Evolutionary conservation across 2,113 vertebrate genomes (phyloP), one percentile per base, ranked within the genome.

Genomic region (Romanogobio albipinnatus): DNA sequence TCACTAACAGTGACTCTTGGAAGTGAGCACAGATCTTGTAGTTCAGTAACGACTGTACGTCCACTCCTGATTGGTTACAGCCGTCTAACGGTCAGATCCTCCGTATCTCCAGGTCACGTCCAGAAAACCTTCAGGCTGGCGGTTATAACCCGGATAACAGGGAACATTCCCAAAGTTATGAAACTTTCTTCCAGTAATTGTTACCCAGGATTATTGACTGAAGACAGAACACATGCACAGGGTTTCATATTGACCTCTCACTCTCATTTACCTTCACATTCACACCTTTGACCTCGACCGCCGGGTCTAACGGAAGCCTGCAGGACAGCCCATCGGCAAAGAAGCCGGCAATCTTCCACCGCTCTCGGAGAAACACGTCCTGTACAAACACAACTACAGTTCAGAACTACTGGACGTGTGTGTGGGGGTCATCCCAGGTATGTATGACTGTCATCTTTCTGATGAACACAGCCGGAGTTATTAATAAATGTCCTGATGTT

Each of bases 241-340:
- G 17, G 53, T 58, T 15, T 39, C 5, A 39, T 39, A 39, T 36
- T 14, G 47, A 49, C 13, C 47, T 58, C 19, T 59, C 19, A 9
- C 3, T 9, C 14, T 13, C 14, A 9, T 14, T 93, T 93, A 98
- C 97, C 89, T 95, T 93, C 36, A 96, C 71, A 80, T 97, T 93
- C 17, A 99, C 92, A 2, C 92, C 97, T 84, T 95, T 96, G 4
- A 97, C 95, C 87, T 94, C 90, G 36, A 97, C 90, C 36, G 96
- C 96, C 89, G 96, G 96, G 88, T 97, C 96, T 22, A 98, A 92
- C 0, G 97, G 97, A 15, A 98, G 92, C 85, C 96, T 94, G 82
- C 96, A 98, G 1, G 92, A 95, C 62, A 91, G 92, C 0, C 95
- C 94, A 1, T 93, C 88, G 17, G 61, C 90, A 88, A 99, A 99